Percentiles rank a stretch among this genome's conserved stretches.
phyloP scores from a whole-genome alignment of 2,113 vertebrate genomes.

The Centrocercus urophasianus region DNA sequence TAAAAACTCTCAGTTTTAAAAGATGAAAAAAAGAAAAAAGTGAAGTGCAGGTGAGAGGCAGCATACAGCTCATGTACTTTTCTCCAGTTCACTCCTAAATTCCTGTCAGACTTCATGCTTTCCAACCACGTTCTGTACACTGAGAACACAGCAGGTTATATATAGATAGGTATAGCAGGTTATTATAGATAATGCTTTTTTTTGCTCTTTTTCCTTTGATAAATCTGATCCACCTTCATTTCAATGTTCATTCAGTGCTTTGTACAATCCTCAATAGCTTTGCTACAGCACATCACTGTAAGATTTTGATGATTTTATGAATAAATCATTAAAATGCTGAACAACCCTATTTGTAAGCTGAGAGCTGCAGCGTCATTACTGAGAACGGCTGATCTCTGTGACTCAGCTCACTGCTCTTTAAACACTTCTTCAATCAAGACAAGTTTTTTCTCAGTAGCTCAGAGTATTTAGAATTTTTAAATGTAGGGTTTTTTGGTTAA shows the following conservation, averaged over 20 bases:
- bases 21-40: not conserved
- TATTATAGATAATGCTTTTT: not conserved
- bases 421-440: not conserved
- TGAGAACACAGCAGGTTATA: not conserved
- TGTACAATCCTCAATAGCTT: not conserved
- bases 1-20: not conserved
- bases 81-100: not conserved
- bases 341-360: not conserved
- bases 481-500: not conserved
- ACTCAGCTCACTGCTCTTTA: conserved; percentile 1
- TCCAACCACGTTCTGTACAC: not conserved
- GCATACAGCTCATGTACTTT: not conserved
- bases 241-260: not conserved
- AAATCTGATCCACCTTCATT: not conserved
- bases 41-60: not conserved
- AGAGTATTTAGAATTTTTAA: not conserved
- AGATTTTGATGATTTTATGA: conserved; percentile 8
- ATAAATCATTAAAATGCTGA: conserved; percentile 14
- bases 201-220: not conserved
- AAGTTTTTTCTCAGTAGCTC: not conserved
- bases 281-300: not conserved
- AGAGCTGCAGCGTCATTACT: not conserved
- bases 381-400: conserved; percentile 6
- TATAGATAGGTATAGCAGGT: too few species aligned
- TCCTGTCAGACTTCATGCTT: not conserved